Conservation (phyloP, 2,888 invertebrate species). For the Polydrusus pterygomalis region DNA sequence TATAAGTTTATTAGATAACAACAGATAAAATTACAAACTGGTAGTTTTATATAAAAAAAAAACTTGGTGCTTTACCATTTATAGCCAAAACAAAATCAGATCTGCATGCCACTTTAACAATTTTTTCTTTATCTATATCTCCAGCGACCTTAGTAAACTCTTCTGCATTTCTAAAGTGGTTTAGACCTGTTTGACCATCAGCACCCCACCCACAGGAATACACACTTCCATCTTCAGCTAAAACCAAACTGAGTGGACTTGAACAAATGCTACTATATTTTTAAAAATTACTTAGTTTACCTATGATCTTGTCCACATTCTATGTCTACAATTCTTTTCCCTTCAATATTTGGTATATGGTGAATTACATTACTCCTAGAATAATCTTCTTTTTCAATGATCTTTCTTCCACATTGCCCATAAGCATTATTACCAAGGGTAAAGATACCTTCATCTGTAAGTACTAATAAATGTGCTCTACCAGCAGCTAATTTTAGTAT, state of each 20-base stretch:
- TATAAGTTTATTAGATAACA: neutral
- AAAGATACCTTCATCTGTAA: constrained; percentile 87
- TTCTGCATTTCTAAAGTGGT: constrained; percentile 78
- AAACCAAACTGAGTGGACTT: constrained; percentile 78
- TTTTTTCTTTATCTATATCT: constrained; percentile 87
- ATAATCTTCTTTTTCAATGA: constrained; percentile 86
- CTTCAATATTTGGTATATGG: constrained; percentile 78
- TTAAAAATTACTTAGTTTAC: constrained; percentile 67
- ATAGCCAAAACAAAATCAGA: constrained; percentile 93
- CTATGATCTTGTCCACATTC: constrained; percentile 95
- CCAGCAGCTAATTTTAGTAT: constrained; percentile 83
- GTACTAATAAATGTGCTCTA: constrained; percentile 87
- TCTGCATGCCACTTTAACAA: constrained; percentile 85
- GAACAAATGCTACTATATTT: neutral
- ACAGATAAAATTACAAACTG: neutral
- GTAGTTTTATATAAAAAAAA: too few relatives aligned
- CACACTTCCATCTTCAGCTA: constrained; percentile 87
- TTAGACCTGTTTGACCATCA: constrained; percentile 94
- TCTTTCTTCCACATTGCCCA: constrained; percentile 93
- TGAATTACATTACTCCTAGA: constrained; percentile 79
- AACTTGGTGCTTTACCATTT: too few relatives aligned
- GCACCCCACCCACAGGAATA: constrained; percentile 95
- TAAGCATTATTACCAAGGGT: constrained; percentile 91
- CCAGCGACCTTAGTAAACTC: constrained; percentile 81
- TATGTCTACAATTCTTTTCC: constrained; percentile 79